These are phyloP conservation scores for Aegypius monachus DNA, from an alignment of 2,113 vertebrate genomes.

Conservation along the genomic window DNA sequence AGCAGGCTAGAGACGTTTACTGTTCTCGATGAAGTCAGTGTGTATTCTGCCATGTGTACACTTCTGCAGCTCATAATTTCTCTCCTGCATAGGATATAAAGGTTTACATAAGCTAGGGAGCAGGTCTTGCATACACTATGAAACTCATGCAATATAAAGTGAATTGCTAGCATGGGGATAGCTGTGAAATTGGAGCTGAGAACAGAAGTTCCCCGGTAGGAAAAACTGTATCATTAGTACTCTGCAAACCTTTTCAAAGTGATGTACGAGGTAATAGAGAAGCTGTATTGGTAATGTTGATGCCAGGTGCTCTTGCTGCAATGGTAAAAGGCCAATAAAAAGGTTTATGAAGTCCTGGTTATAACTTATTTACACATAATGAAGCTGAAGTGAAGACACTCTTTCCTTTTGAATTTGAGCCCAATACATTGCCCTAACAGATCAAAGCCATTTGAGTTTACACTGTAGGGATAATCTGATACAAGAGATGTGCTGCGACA, in stretches of 20 bases:
- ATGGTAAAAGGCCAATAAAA: neutral
- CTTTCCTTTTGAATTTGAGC: neutral
- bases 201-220: neutral
- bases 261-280: neutral
- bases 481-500: neutral
- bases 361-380: neutral
- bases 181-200: neutral
- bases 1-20: neutral
- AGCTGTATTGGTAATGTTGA: neutral
- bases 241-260: neutral
- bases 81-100: neutral
- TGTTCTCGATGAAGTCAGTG: neutral
- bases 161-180: neutral
- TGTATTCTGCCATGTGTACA: neutral
- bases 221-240: neutral
- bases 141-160: neutral
- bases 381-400: neutral
- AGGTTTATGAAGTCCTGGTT: neutral
- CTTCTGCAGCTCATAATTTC: neutral
- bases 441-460: neutral
- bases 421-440: neutral
- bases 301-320: neutral
- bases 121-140: neutral
- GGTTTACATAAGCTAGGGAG: neutral
- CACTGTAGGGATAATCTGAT: neutral